phyloP scores from a whole-genome alignment of 1,140 invertebrate genomes.

The Leptinotarsa texana region DNA sequence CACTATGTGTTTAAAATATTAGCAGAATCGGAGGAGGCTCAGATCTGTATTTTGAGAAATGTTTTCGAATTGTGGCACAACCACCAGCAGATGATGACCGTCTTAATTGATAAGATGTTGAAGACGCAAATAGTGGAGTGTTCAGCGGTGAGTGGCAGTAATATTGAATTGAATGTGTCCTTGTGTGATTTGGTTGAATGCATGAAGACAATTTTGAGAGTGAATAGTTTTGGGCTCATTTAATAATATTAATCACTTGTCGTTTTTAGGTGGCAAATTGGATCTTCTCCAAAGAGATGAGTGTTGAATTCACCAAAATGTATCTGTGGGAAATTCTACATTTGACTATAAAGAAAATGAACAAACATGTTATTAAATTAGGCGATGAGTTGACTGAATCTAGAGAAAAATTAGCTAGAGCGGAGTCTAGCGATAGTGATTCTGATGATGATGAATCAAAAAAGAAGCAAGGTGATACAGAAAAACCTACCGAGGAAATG shows the following conservation, averaged over 20 bases:
- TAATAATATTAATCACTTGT: too few relatives aligned
- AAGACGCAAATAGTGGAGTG: conserved; percentile 97
- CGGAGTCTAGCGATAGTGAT: conserved; percentile 75
- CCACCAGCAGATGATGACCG: conserved; percentile 96
- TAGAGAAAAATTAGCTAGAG: conserved; percentile 78
- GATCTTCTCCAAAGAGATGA: conserved; percentile 98
- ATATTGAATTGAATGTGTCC: too few relatives aligned
- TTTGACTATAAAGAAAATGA: conserved; percentile 94
- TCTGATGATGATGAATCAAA: conserved; percentile 70
- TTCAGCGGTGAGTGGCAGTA: conserved; percentile 71
- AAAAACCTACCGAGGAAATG: conserved; percentile 83
- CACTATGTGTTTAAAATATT: conserved; percentile 91
- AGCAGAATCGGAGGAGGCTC: conserved; percentile 92
- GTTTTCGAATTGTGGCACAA: conserved; percentile 93
- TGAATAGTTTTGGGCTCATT: too few relatives aligned
- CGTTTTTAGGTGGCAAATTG: conserved; percentile 74
- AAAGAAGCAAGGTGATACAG: conserved; percentile 66
- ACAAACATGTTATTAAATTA: conserved; percentile 89
- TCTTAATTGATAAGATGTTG: conserved; percentile 94
- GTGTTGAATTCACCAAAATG: conserved; percentile 88
- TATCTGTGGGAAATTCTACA: conserved; percentile 98
- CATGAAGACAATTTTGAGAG: too few relatives aligned
- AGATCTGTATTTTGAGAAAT: conserved; percentile 91
- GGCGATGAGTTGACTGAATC: conserved; percentile 83
- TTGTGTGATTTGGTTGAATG: too few relatives aligned